Evolutionary conservation across 2,113 vertebrate genomes (phyloP), one percentile per base, ranked within the genome.

Genomic region (Eupsittula cactorum): DNA sequence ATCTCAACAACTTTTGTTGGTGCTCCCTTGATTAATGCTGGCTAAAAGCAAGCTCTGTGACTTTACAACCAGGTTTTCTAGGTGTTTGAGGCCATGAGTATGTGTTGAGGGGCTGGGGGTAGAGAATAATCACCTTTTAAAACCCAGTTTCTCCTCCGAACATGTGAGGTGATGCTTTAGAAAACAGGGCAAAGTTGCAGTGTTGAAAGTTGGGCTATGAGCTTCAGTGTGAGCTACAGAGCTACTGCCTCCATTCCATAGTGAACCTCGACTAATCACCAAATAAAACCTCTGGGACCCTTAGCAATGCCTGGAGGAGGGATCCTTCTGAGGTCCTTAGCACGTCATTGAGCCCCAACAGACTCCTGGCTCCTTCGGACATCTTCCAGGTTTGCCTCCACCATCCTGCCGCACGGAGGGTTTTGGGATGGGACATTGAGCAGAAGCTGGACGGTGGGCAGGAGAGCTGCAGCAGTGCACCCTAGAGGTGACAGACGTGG

Each of bases 381-480:
- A 68, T 59, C 83, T 82, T 47, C 63, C 41, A 82, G 44, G 16
- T 24, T n/a, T 2, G 4, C 11, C 16, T 86, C 18, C 31, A 37
- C 33, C 85, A 47, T 20, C 29, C 46, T 28, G n/a, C 42, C 64
- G 31, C 64, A 23, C 2, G 0, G 5, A 47, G 29, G 41, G 9
- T 46, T 80, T 81, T 2, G 86, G 37, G 28, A 7, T 62, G 84
- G 77, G 81, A 50, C 6, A 7, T 0, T 1, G 74, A 60, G 47
- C 67, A 67, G 52, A 28, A 53, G 39, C 27, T 28, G 69, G 55
- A 24, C 13, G 13, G n/a, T 0, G 2, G 70, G 80, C 47, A 68
- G 88, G 62, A 93, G 88, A 96, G 88, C 78, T 50, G 83, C 93
- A 95, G 93, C 90, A 94, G 24, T 92, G 90, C 86, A 80, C 93